Base-by-base conservation (phyloP, 2,113 vertebrate species). In the Tamias sibiricus region DNA sequence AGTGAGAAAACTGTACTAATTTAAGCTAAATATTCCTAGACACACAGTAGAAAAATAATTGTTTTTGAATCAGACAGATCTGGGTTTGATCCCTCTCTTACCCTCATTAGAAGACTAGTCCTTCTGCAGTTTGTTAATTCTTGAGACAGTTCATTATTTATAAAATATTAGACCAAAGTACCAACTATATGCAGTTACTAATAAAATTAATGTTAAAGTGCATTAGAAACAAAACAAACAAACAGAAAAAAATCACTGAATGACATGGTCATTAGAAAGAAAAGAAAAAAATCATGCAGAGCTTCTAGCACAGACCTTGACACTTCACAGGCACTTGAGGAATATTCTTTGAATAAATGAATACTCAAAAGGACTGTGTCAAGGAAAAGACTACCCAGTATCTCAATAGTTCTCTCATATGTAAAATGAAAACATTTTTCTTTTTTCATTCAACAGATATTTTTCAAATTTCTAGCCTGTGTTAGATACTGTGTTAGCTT, bases 161-260 rank as follows among this genome's bases (percentile, higher is more conserved):
- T 10, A 80, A 62, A 93, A 86, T 89, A 19, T 76, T 28, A 66
- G 49, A 37, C 11, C 71, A 88, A 77, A 77, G 13, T 16, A 90
- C 13, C 20, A 66, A 28, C 57, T 83, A 16, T 74, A 10, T 10
- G 6, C 1, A 24, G 20, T 72, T 44, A 69, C 20, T 74, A 17
- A 85, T 49, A 85, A 30, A 81, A 82, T 72, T 64, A 66, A n/a
- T 57, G 47, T 44, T 79, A 79, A 96, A 90, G 59, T 37, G 71
- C n/a, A n/a, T n/a, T n/a, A 52, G 87, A 81, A 96, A 28, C 8
- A 52, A 85, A 95, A 40, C 32, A n/a, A 28, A 87, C n/a, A n/a
- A 28, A 87, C 52, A 54, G 17, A 17, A 52, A 20, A 57, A 57
- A 57, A 57, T 8, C 26, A 68, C 1, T 72, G 26, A 85, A 40